Conservation (phyloP, 2,888 invertebrate species). For the Hemistola chrysoprasaria region DNA sequence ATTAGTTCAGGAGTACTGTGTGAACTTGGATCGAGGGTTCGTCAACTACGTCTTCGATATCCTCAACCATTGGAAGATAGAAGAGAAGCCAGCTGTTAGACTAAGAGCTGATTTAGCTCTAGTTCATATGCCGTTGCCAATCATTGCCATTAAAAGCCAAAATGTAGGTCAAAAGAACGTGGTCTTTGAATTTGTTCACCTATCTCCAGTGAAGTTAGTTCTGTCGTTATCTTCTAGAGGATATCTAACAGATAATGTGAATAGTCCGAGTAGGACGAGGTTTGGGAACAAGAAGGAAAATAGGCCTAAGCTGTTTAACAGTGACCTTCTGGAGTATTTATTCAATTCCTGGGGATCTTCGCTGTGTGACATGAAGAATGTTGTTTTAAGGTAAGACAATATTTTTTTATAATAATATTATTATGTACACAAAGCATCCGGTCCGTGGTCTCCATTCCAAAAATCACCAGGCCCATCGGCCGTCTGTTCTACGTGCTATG, state of each 20-base stretch:
- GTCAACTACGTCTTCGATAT: conserved; percentile 84
- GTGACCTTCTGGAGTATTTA: conserved; percentile 84
- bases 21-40: conserved; percentile 87
- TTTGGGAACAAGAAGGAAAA: conserved; percentile 68
- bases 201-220: conserved; percentile 83
- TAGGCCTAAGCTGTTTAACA: conserved; percentile 76
- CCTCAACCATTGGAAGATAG: conserved; percentile 81
- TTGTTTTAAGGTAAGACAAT: conserved; percentile 80
- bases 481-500: too few relatives aligned
- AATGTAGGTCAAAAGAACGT: conserved; percentile 60
- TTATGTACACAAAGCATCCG: too few relatives aligned
- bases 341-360: conserved; percentile 85
- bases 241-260: conserved; percentile 54
- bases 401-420: background rate
- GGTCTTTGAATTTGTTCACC: conserved; percentile 80
- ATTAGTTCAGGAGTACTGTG: conserved; percentile 84
- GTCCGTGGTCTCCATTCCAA: too few relatives aligned
- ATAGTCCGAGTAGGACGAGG: conserved; percentile 51
- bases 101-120: conserved; percentile 80
- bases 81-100: conserved; percentile 81
- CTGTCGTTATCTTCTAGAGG: conserved; percentile 83
- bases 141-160: conserved; percentile 68
- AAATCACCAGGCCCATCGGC: too few relatives aligned
- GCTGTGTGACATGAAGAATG: conserved; percentile 84
- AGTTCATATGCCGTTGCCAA: conserved; percentile 82